phyloP scores from a whole-genome alignment of 2,113 vertebrate genomes.

The Mobula birostris region DNA sequence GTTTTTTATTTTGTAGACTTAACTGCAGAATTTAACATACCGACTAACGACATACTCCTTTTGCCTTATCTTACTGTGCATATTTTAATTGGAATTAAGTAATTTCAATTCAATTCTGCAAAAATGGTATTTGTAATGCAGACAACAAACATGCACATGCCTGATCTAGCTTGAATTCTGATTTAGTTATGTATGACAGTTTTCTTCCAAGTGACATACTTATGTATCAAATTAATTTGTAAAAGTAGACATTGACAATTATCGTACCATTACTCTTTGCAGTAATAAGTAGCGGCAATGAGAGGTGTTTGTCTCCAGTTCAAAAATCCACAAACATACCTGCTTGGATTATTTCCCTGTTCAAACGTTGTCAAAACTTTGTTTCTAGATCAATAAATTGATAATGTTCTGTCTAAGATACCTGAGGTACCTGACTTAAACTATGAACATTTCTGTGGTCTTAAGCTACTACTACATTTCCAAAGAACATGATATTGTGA shows the following conservation, averaged over 20 bases:
- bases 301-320: neutral
- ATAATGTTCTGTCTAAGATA: neutral
- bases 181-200: neutral
- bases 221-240: neutral
- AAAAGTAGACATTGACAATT: neutral
- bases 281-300: neutral
- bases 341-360: neutral
- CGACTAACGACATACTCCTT: neutral
- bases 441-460: neutral
- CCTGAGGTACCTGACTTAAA: neutral
- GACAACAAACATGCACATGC: neutral
- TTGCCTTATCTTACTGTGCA: neutral
- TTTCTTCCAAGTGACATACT: neutral
- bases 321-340: neutral
- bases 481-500: conserved; percentile 2
- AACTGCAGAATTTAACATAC: neutral
- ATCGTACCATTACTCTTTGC: neutral
- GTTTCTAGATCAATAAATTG: neutral
- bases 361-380: neutral
- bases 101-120: neutral
- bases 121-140: neutral
- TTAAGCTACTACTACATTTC: neutral
- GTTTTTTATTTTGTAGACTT: neutral
- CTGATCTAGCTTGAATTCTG: neutral
- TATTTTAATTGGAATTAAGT: neutral